Evolutionary conservation across 2,888 invertebrate genomes (phyloP), one percentile per base, ranked within the genome.

Genomic region (Thera obeliscata): DNA sequence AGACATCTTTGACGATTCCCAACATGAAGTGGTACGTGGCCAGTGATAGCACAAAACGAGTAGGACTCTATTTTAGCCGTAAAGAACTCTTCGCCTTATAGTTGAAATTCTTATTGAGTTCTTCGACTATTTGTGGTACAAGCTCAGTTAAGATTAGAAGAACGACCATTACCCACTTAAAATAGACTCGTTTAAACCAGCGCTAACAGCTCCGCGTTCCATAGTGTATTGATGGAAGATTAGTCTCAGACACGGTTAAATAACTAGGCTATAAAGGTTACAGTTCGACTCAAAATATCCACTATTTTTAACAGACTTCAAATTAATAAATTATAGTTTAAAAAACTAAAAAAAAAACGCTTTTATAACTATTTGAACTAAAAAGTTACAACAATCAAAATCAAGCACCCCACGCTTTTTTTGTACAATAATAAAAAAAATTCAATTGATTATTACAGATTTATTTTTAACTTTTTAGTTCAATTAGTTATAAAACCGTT

Each of bases 181-280:
- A 78, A 75, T 76, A 75, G 73, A 73, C 71, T 72, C 66, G 71
- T 78, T 73, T 74, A 78, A 77, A 77, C 70, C 75, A 67, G 71
- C 72, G 74, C 74, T 78, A 79, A 77, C 71, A 61, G 66, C 74
- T 70, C 62, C 56, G 64, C 63, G 22, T 60, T 67, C 50, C 49
- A 57, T 35, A 50, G 33, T 36, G n/a, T 65, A 58, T 60, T 64
- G 41, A 70, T 70, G 55, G 49, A 46, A 61, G 43, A 61, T 69
- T 64, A 58, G 49, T 64, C 63, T 65, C 48, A n/a, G 66, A 63
- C 56, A 46, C 61, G 55, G 49, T 50, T 46, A 54, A 61, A 61
- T 33, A 61, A 64, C 11, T 61, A 36, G 57, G 58, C 35, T 48
- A 55, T 58, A 61, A 58, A 48, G 3, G 58, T 58, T 58, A 36